Evolutionary conservation across 2,888 invertebrate genomes (phyloP), one percentile per base, ranked within the genome.

Genomic region (Acanthacorydalis orientalis): DNA sequence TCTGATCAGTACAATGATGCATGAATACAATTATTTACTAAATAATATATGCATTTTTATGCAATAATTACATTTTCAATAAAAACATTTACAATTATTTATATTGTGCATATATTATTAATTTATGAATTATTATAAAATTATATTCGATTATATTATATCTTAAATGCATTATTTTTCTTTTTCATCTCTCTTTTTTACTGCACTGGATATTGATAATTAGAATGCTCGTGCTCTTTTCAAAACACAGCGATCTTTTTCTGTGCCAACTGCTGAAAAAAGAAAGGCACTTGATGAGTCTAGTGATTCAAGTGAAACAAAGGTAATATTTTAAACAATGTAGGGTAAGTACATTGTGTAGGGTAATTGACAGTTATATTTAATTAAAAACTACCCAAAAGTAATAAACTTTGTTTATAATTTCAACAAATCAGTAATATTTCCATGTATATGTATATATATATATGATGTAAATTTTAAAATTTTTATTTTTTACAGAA

Each of bases 201-300:
- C 23, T 23, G 6, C 6, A 23, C 6, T 23, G 23, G 23, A 23
- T 23, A 23, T 6, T 6, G 6, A 23, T 23, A 23, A 23, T 55
- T 58, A 72, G 73, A 68, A 74, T 64, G 77, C 78, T 68, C 74
- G 81, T 72, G 80, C 85, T 74, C 79, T 83, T 70, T 88, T 88
- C 70, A 89, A 89, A 74, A 88, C 88, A 56, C 89, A 89, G 73
- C 78, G 91, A 61, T 90, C 90, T 56, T 88, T 89, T 68, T 91
- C 90, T 60, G 87, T 91, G 68, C 91, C 91, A 53, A 87, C 88
- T 38, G 83, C 89, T 51, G 89, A 89, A 73, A 85, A 84, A 65
- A 60, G 78, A 67, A 60, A 74, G 69, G 42, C 66, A 48, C 59
- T 60, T 51, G 68, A 68, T 54, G 67, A 67, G 50, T 52, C 64